Evolutionary conservation across 2,888 invertebrate species (phyloP), one percentile per base, ranked within the genome.

Genomic region (Agrilus mali): DNA sequence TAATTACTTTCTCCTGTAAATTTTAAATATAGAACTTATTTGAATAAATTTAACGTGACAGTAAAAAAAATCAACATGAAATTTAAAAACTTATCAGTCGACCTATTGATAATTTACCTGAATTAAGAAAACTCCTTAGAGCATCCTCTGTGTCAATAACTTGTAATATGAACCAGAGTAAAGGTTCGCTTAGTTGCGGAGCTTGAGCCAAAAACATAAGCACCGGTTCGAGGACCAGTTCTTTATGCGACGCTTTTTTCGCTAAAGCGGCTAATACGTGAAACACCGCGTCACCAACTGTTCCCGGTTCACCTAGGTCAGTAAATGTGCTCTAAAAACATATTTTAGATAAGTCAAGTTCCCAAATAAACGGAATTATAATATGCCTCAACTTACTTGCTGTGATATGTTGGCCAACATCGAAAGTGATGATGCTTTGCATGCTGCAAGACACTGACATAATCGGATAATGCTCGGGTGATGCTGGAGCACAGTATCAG

Each of bases 251-350:
- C 2, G 88, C 81, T 56, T 82, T 80, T 36, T 77, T 75, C n/a
- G 82, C 80, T 47, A 93, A 69, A 3, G 82, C 80, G 22, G 82
- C 76, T 42, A 92, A 73, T 51, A 93, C 73, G 66, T 86, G 83
- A 60, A 88, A 90, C n/a, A 92, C 80, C 15, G 87, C 87, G 59
- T 93, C 92, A 2, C 86, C 85, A 41, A 90, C 79, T 1, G 86
- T 84, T 22, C 80, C 74, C 7, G 83, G 80, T 54, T 83, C 82
- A n/a, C 74, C 67, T 38, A 55, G 44, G 43, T 53, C 55, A 14
- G 52, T 49, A 46, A 56, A 47, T 33, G 51, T 47, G 38, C 48
- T 53, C 52, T 53, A 47, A 37, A 47, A 27, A 27, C 10, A 27
- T 27, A 27, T 10, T 27, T 27, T 27, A 27, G 27, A 10, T 10